Evolutionary conservation across 1,140 invertebrate genomes (phyloP).

Genomic region (Bathynomus jamesi): DNA sequence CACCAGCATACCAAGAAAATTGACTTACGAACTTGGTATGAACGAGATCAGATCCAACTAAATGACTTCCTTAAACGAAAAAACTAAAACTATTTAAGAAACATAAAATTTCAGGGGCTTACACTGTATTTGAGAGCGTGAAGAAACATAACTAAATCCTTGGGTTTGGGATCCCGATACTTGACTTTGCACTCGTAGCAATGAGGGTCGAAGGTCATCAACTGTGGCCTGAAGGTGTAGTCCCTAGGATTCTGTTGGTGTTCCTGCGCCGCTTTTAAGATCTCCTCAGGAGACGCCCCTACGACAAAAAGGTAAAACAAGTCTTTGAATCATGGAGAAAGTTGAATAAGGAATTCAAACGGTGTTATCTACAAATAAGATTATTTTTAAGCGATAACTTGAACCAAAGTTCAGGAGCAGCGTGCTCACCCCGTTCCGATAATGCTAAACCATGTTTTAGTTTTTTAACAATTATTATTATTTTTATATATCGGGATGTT

Average conservation of each 20-base stretch:
- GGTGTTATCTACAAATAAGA: constrained; percentile 8
- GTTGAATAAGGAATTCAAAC: constrained; percentile 4
- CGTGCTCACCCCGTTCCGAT: too few species aligned
- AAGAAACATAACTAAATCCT: constrained; percentile 88
- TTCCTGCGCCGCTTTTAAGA: not conserved
- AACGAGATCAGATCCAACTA: too few species aligned
- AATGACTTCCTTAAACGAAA: not conserved
- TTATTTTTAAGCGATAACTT: not conserved
- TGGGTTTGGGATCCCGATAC: constrained; percentile 79
- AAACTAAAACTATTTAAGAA: not conserved
- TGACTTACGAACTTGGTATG: too few species aligned
- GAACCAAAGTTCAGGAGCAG: not conserved
- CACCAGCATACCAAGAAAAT: too few species aligned
- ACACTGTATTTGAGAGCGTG: constrained; percentile 87
- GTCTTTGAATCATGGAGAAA: constrained; percentile 8
- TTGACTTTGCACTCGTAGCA: constrained; percentile 88
- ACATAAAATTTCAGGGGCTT: constrained; percentile 21
- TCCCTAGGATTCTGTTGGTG: constrained; percentile 13
- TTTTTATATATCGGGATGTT: too few species aligned
- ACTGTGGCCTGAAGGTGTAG: constrained; percentile 57
- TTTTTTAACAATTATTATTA: too few species aligned
- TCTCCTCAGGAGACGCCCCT: not conserved
- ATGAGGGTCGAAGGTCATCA: constrained; percentile 70
- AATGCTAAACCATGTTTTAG: too few species aligned
- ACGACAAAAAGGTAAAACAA: not conserved